Evolutionary conservation across 2,113 vertebrate genomes (phyloP).

Genomic region (Micronycteris hirsuta): DNA sequence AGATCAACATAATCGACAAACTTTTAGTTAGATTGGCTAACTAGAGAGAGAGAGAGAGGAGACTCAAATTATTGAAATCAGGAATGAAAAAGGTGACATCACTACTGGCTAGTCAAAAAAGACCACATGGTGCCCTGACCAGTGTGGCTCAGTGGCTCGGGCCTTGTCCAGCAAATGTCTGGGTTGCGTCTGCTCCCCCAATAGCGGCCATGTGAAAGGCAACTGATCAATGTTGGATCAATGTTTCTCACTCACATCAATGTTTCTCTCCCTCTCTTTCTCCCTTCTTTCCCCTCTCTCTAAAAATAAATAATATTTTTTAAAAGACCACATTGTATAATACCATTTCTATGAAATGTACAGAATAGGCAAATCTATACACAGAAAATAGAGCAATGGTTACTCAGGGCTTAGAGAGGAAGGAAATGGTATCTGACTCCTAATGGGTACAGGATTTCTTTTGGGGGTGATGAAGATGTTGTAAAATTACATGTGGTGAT

Average conservation of each 20-base stretch:
- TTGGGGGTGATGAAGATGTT: not conserved
- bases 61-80: conserved; percentile 14
- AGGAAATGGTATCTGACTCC: not conserved
- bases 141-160: not conserved
- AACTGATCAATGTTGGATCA: no score
- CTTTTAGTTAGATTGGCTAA: not conserved
- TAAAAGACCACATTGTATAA: not conserved
- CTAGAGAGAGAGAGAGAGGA: not conserved
- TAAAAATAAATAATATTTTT: no score
- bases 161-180: no score
- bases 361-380: not conserved
- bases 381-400: not conserved
- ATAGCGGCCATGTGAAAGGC: no score
- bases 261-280: not conserved
- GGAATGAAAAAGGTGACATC: not conserved
- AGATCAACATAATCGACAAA: not conserved
- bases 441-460: not conserved
- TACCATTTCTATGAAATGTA: conserved; percentile 23
- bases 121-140: not conserved
- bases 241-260: no score
- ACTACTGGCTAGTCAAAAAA: not conserved
- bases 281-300: no score
- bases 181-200: no score
- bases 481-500: conserved; percentile 9
- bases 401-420: not conserved